phyloP scores from a whole-genome alignment of 1,140 invertebrate genomes.

The Idris sp. region DNA sequence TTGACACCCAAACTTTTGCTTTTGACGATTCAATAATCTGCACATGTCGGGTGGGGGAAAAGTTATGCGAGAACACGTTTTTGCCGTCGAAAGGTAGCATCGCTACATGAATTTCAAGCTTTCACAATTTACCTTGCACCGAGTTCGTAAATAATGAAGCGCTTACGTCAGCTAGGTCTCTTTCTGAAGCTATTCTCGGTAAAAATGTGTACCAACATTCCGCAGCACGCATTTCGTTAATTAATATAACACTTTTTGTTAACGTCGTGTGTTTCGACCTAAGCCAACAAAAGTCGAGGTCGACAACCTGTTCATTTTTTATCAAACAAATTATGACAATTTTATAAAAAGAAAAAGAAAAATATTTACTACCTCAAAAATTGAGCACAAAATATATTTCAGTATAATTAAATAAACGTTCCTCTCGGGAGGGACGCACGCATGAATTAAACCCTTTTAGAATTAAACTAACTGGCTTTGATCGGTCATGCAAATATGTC shows the following conservation, averaged over 20 bases:
- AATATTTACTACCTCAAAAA: too few species aligned
- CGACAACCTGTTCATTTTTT: too few species aligned
- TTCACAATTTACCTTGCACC: conserved; percentile 35
- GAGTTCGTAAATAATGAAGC: conserved; percentile 23
- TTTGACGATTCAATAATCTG: conserved; percentile 22
- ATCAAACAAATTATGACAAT: too few species aligned
- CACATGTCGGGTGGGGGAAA: conserved; percentile 3
- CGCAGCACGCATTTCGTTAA: neutral
- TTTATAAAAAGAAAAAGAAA: too few species aligned
- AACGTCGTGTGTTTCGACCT: conserved; percentile 2
- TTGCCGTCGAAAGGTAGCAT: conserved; percentile 25
- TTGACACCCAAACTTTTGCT: neutral
- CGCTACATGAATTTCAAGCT: conserved; percentile 30
- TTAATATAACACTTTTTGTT: conserved; percentile 3
- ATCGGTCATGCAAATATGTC: conserved; percentile 3
- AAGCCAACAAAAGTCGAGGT: neutral
- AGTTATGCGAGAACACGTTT: conserved; percentile 40
- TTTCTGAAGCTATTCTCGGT: conserved; percentile 15
- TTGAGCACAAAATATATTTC: too few species aligned
- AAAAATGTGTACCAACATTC: conserved; percentile 22
- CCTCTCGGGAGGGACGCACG: too few species aligned
- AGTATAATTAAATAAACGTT: too few species aligned
- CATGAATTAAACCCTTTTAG: too few species aligned
- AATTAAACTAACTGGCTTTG: conserved; percentile 10
- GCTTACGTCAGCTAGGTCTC: conserved; percentile 23